Base-by-base conservation (phyloP, 2,888 invertebrate genomes). In the Drosophila longiperda region DNA sequence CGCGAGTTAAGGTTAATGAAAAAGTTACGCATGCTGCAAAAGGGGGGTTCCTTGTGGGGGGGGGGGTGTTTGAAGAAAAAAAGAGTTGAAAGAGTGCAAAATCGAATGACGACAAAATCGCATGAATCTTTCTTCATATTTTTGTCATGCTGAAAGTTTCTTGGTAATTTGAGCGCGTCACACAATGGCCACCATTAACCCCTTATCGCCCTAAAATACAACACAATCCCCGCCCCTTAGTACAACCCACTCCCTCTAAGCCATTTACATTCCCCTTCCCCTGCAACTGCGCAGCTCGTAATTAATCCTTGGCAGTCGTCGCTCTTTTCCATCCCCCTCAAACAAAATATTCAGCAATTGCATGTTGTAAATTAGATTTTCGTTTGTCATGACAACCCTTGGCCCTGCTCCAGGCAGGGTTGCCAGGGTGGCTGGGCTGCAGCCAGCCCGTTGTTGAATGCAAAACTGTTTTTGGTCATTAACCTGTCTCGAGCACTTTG, bases 341-440 rank as follows among this genome's bases (percentile, higher is more conserved):
- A 4, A 29, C 2, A 49, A 58, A 38, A 34, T 53, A 59, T 48
- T 50, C 66, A 61, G 77, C 79, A 86, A 76, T 82, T 90, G 87
- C 90, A 90, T 87, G 87, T 80, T 87, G 78, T 78, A 90, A 87
- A 90, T 87, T 90, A 81, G 87, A 87, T 90, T 90, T 90, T 80
- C 83, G 73, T 82, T 75, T 76, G 87, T 87, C 90, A 90, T 87
- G 89, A 65, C 90, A 88, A 90, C 85, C 85, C 87, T 72, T 63
- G 64, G 53, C 64, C 20, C 45, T n/a, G n/a, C 2, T n/a, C 53
- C 53, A 29, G 29, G 29, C 29, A 29, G 74, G 78, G 75, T 75
- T 54, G 82, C 2, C 23, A 64, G 84, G 86, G 86, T 82, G 61
- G 85, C 75, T 63, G 29, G 66, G 57, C 38, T 32, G 32, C 42